phyloP scores from a whole-genome alignment of 2,113 vertebrate species.

The Clarias macrocephalus region DNA sequence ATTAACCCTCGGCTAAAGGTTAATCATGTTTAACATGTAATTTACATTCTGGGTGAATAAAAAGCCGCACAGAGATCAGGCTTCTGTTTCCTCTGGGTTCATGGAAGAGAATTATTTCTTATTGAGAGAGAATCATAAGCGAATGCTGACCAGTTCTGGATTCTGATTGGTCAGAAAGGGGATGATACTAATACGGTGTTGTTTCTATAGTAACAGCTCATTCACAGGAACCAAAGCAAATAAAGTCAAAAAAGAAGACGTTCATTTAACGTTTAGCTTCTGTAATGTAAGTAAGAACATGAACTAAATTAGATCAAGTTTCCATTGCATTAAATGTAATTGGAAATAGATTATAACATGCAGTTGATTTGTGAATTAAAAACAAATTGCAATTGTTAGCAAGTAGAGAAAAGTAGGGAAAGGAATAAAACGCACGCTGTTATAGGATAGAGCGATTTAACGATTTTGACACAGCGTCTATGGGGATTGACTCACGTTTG shows the following conservation, averaged over 20 bases:
- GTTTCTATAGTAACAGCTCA: neutral
- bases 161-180: neutral
- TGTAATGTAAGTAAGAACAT: no score
- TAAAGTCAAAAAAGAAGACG: neutral
- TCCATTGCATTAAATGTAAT: neutral
- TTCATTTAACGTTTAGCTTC: neutral
- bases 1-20: neutral
- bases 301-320: no score
- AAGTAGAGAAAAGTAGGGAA: neutral
- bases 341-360: neutral
- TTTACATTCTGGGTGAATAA: neutral
- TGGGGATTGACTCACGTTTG: no score
- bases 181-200: neutral
- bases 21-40: neutral
- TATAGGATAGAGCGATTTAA: no score
- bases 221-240: neutral
- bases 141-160: neutral
- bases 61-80: neutral
- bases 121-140: neutral
- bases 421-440: neutral
- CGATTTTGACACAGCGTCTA: no score
- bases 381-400: neutral
- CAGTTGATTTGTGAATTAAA: neutral
- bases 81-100: neutral
- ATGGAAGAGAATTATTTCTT: neutral